Percentiles rank a stretch among this genome's conserved stretches.
Conservation (phyloP, 2,113 vertebrate species). For the Oxyura jamaicensis region DNA sequence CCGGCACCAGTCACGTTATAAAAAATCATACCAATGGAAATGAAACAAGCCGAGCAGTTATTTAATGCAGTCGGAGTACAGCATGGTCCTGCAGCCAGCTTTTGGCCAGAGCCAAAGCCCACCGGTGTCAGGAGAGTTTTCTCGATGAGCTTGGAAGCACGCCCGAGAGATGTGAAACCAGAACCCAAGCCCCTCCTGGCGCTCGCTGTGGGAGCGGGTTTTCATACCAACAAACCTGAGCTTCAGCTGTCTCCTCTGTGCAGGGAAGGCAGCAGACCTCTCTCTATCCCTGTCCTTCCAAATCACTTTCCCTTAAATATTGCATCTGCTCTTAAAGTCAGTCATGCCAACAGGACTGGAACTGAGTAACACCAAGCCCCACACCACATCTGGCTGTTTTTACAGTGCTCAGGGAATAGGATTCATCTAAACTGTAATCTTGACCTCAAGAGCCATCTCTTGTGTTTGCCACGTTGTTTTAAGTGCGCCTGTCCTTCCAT, state of each 20-base stretch:
- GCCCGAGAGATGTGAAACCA: background rate
- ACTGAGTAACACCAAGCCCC: background rate
- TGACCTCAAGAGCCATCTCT: background rate
- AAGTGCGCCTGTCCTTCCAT: background rate
- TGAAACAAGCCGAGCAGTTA: background rate
- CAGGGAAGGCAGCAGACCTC: background rate
- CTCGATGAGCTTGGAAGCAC: background rate
- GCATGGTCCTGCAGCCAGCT: background rate
- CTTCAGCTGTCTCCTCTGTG: background rate
- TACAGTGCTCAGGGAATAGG: background rate
- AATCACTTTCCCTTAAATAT: background rate
- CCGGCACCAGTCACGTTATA: background rate
- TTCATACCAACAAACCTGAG: background rate
- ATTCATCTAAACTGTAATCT: background rate
- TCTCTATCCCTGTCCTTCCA: background rate
- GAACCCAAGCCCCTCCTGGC: background rate
- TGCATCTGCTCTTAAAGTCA: background rate
- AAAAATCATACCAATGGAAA: background rate
- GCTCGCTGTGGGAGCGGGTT: background rate
- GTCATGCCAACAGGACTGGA: background rate
- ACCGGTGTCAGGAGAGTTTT: background rate
- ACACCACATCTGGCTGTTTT: background rate
- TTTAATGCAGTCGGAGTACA: background rate
- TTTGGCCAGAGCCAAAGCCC: background rate
- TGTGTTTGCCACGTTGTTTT: background rate